Base-by-base conservation (phyloP, 2,797 vertebrate species). In the Telmatherina bonti region DNA sequence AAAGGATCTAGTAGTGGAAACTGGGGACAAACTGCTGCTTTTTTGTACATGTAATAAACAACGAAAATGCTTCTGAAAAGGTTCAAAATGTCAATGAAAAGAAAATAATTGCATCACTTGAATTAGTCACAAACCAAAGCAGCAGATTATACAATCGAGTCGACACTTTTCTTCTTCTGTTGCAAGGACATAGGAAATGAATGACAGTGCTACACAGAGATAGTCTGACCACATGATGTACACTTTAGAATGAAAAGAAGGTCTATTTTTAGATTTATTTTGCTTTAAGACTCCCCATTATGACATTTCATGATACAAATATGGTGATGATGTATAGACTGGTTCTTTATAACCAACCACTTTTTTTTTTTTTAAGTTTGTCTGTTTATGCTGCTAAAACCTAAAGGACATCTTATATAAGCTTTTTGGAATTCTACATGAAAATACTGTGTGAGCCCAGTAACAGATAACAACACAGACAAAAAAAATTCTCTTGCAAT, bases 131-230 rank as follows among this genome's bases (percentile, higher is more conserved):
- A 41, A 16, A 31, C 31, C 47, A 52, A 41, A 72, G 41, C 57
- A 58, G 24, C 53, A 65, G 70, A 80, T 71, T 33, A 76, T 31
- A 74, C 45, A 52, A 31, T 67, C 58, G 67, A 75, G 75, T 84
- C 84, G 84, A 81, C 79, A 84, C 75, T 15, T 58, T 62, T 3
- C 30, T 31, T 31, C 3, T 31, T 31, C 69, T 62, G 54, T 67
- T 57, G 72, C 54, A 47, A 56, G 49, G 74, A 78, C 85, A 72
- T 78, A 54, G 75, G 64, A 70, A 86, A 85, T 80, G 30, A 87
- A 88, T 82, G n/a, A n/a, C n/a, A n/a, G 70, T 89, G 85, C 55
- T 62, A 36, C 43, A 26, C 29, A 18, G 57, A 49, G 62, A 67
- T 45, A 16, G 27, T 45, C 22, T 24, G 29, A 38, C 36, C 11